A percentile compares a stretch with the other conserved stretches of the same genome.
phyloP scores from a whole-genome alignment of 1,140 invertebrate genomes.

The Chionoecetes opilio region DNA sequence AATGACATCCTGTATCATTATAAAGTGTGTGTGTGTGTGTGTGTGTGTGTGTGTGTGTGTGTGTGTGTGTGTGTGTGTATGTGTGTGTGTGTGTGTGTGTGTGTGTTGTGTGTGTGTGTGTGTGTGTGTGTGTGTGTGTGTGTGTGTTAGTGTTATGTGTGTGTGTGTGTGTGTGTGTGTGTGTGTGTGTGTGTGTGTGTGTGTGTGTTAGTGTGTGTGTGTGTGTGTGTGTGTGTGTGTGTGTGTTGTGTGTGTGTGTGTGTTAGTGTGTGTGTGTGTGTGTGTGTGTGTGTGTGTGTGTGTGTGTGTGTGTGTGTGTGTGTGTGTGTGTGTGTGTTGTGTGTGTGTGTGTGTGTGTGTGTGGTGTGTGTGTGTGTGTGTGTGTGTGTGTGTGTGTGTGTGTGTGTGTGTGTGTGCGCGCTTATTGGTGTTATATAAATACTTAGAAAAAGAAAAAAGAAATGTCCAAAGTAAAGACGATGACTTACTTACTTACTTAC shows the following conservation, averaged over 20 bases:
- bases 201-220: background rate
- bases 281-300: background rate
- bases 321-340: conserved; percentile 27
- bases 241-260: conserved; percentile 25
- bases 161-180: too few species aligned
- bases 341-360: too few species aligned
- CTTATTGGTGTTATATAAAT: background rate
- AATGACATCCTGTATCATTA: background rate
- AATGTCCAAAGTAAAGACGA: background rate
- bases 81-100: too few species aligned
- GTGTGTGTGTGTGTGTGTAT: conserved; percentile 1
- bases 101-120: background rate
- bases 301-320: conserved; percentile 27
- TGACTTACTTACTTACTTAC: background rate
- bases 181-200: too few species aligned
- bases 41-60: conserved; percentile 27
- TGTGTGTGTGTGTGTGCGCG: background rate
- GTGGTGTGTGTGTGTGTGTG: conserved; percentile 2
- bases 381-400: background rate
- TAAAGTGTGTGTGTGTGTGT: background rate
- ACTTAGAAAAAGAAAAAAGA: background rate
- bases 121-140: background rate
- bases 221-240: conserved; percentile 27
- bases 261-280: too few species aligned
- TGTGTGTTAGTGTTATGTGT: background rate